phyloP scores from a whole-genome alignment of 2,888 invertebrate species.

The Priocnemis perturbator region DNA sequence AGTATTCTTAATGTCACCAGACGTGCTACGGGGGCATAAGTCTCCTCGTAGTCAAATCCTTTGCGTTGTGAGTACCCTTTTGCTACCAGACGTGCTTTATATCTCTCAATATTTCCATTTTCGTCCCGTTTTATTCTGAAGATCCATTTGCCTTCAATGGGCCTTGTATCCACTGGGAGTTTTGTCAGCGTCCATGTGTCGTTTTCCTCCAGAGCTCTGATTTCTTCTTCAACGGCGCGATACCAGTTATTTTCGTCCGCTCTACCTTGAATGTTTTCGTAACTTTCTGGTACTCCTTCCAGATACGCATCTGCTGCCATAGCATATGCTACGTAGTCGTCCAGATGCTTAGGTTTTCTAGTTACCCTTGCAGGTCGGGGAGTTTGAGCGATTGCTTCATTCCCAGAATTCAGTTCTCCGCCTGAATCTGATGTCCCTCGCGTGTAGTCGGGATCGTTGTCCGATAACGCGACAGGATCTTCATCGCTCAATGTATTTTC shows the following conservation, averaged over 20 bases:
- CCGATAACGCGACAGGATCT: too few relatives aligned
- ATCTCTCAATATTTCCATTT: too few relatives aligned
- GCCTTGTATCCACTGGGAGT: conserved; percentile 35
- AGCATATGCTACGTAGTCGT: not conserved
- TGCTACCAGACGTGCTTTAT: too few relatives aligned
- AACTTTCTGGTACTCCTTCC: conserved; percentile 14
- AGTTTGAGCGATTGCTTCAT: too few relatives aligned
- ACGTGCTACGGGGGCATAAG: not conserved
- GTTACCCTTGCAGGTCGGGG: not conserved
- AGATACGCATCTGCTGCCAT: not conserved
- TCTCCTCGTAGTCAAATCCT: conserved; percentile 10
- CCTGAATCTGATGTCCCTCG: too few relatives aligned
- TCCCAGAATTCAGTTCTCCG: too few relatives aligned
- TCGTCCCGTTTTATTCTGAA: too few relatives aligned
- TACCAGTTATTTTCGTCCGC: conserved; percentile 36
- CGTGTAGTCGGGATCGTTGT: too few relatives aligned
- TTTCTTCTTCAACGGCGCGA: conserved; percentile 47
- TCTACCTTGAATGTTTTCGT: conserved; percentile 25
- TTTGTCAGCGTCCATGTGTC: conserved; percentile 44
- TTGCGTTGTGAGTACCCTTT: conserved; percentile 51
- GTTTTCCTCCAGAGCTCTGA: conserved; percentile 42
- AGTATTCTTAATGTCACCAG: not conserved
- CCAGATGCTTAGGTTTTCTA: conserved; percentile 14
- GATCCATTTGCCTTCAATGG: too few relatives aligned
- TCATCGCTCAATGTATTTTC: too few relatives aligned